Conservation (phyloP, 2,113 vertebrate species). For the Nematolebias whitei region DNA sequence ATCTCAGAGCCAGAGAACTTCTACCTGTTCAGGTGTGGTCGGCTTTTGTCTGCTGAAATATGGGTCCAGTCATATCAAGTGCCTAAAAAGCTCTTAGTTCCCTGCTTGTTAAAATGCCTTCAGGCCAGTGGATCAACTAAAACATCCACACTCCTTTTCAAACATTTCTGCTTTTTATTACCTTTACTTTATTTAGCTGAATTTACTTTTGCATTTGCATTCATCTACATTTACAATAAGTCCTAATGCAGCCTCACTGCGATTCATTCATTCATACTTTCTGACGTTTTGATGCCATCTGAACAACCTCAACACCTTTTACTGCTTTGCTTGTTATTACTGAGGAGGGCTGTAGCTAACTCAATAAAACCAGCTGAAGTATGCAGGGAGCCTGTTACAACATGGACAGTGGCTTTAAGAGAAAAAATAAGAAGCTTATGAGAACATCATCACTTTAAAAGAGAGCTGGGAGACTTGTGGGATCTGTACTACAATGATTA, state of each 20-base stretch:
- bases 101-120: neutral
- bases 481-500: neutral
- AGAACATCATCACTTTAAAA: conserved; percentile 3
- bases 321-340: too few relatives aligned
- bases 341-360: conserved; percentile 56
- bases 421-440: conserved; percentile 56
- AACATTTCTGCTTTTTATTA: neutral
- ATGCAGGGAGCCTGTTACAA: conserved; percentile 57
- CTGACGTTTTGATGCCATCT: conserved; percentile 18
- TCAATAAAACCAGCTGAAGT: conserved; percentile 38
- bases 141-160: neutral
- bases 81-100: conserved; percentile 32
- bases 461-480: conserved; percentile 27
- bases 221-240: neutral
- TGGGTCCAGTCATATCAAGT: neutral
- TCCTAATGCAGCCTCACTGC: conserved; percentile 1
- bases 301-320: conserved; percentile 26
- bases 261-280: neutral
- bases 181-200: neutral
- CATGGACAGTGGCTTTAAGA: conserved; percentile 34
- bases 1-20: conserved; percentile 4
- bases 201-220: neutral
- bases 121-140: neutral
- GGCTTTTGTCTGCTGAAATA: conserved; percentile 32
- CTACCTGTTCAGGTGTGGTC: conserved; percentile 54